Evolutionary conservation across 2,113 vertebrate genomes (phyloP), one percentile per base, ranked within the genome.

Genomic region (Orthonyx spaldingii): DNA sequence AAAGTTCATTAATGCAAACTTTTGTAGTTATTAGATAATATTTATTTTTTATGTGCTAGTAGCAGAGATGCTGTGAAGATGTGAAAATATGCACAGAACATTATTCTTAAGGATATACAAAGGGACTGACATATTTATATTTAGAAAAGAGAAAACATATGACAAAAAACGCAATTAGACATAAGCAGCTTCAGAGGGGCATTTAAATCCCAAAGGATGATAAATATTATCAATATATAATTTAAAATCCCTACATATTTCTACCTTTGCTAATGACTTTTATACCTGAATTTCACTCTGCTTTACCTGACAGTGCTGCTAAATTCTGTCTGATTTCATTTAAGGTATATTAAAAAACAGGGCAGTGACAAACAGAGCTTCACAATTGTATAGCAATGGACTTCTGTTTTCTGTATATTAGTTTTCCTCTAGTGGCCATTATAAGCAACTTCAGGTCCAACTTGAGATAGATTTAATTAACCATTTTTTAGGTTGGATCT

Each of bases 401-500:
- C 47, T 78, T 94, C 42, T 90, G 27, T 23, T 90, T 66, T 74
- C 33, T 59, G n/a, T 68, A 22, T 32, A 59, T 78, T 70, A 44
- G 76, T 93, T 95, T 94, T 94, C 93, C 76, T 93, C 90, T 75
- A 93, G 94, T 90, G 90, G 76, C 57, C n/a, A 22, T 90, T 78
- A 33, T 16, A 2, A 71, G 76, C 55, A 94, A 81, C 66, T 91
- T 94, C 85, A 74, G 30, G 44, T 84, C 27, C 55, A 75, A 1
- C 16, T 39, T 70, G 35, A 69, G 35, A 71, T 6, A 55, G 14
- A 32, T 68, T 85, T 63, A 63, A 59, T 10, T 65, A 24, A 39
- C 16, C 13, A 24, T 57, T 76, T 57, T 39, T 86, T 87, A 52
- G 33, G 3, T 4, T 72, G 46, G 10, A 44, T 57, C 22, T 71